Evolutionary conservation across 2,888 invertebrate genomes (phyloP), one percentile per base, ranked within the genome.

Genomic region (Idaea aversata): DNA sequence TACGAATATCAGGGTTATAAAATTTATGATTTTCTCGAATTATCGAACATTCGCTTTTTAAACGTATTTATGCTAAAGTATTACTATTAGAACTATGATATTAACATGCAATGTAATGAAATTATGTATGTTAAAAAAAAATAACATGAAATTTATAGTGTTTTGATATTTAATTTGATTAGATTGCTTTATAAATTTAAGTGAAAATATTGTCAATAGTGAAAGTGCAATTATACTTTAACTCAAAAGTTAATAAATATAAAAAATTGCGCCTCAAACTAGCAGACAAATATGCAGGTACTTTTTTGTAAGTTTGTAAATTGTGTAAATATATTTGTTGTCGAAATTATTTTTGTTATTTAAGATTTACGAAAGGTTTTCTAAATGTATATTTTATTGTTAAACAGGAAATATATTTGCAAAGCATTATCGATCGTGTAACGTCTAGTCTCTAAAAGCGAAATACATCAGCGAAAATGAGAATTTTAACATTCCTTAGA

Each of bases 401-500:
- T 13, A 47, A 13, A 47, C 47, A 6, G 10, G 36, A 36, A 10
- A 36, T 1, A 47, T 10, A 47, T 47, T 47, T 47, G 47, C 47
- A 47, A 47, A 47, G 47, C 47, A 47, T 47, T 13, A 13, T 47
- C 7, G 10, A 47, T 47, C 47, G 47, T 47, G 47, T 13, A 47
- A 47, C 47, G 10, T 47, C 47, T 47, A 47, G 47, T 47, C 47
- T 47, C 47, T 7, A 47, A 47, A 47, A 61, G 58, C 35, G 34
- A 34, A 35, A 61, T 47, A 60, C 59, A 57, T 25, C 61, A 5
- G 38, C 62, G 63, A 35, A 47, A 66, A 62, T 63, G 65, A 64
- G 47, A 61, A 63, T 58, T 25, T 38, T 58, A 65, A 5, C 67
- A 65, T 69, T 69, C 69, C 67, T 57, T 67, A 65, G 67, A 67